Evolutionary conservation across 1,140 invertebrate genomes (phyloP).

Genomic region (Gonioctena quinquepunctata): DNA sequence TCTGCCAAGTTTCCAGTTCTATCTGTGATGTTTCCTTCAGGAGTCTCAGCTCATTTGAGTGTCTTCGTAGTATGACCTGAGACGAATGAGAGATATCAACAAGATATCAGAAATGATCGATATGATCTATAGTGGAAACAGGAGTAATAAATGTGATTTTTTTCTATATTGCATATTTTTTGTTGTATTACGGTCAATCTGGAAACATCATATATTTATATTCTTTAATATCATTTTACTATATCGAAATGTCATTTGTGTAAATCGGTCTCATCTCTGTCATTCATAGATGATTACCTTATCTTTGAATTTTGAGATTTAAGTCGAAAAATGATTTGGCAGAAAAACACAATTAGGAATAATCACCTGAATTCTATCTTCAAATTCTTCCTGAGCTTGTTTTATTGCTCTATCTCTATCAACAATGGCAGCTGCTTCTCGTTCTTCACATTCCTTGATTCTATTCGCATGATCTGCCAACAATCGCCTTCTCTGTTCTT

Average conservation of each 20-base stretch:
- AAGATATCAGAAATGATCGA: not conserved
- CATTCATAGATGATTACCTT: no score
- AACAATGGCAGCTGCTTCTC: conserved; percentile 48
- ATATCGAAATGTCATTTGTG: no score
- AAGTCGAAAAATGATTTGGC: no score
- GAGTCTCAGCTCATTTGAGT: conserved; percentile 61
- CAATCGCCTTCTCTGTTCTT: conserved; percentile 60
- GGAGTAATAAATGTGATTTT: no score
- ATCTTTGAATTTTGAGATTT: no score
- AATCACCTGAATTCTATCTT: conserved; percentile 54
- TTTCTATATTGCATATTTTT: no score
- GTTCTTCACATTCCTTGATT: conserved; percentile 58
- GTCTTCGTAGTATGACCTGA: conserved; percentile 44
- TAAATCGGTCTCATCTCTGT: no score
- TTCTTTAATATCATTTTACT: no score
- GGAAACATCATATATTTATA: no score
- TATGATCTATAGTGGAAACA: no score
- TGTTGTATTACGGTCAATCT: no score
- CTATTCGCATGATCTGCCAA: conserved; percentile 56
- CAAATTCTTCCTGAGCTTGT: conserved; percentile 56
- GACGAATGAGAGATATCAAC: not conserved
- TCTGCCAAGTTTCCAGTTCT: conserved; percentile 63
- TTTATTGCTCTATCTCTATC: conserved; percentile 57
- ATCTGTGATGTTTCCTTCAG: conserved; percentile 60
- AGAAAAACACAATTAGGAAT: no score